These are phyloP conservation scores for Telmatherina bonti DNA, from an alignment of 2,797 vertebrate species.

Conservation along the genomic window DNA sequence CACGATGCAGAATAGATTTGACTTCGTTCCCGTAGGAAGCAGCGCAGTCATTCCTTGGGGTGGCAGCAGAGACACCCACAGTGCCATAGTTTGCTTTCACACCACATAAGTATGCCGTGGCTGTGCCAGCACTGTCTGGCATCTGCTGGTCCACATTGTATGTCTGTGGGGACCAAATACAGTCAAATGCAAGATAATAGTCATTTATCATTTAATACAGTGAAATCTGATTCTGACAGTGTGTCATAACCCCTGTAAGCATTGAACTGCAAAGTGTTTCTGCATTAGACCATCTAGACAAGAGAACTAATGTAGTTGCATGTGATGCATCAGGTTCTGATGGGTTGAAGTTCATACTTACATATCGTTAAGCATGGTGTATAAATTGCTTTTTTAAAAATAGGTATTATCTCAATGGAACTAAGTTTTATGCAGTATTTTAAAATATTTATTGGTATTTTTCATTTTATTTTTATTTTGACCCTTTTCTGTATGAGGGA, in stretches of 20 bases:
- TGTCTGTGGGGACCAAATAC: conserved; percentile 69
- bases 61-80: conserved; percentile 79
- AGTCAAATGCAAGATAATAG: background rate
- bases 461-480: background rate
- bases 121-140: conserved; percentile 86
- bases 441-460: background rate
- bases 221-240: background rate
- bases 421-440: background rate
- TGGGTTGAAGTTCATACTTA: too few species aligned
- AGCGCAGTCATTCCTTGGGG: conserved; percentile 64
- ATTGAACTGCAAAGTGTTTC: background rate
- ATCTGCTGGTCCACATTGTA: conserved; percentile 87
- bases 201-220: too few species aligned
- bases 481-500: background rate
- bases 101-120: conserved; percentile 84
- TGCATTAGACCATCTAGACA: background rate
- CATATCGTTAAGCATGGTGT: too few species aligned
- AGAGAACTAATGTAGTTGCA: background rate
- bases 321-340: background rate
- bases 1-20: conserved; percentile 79
- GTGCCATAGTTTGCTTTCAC: conserved; percentile 87
- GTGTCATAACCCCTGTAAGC: background rate
- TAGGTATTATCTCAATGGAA: background rate
- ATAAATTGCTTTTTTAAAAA: too few species aligned
- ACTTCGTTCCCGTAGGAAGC: conserved; percentile 78